Conservation (phyloP, 2,888 invertebrate genomes). For the Lepetodrilus schrolli region DNA sequence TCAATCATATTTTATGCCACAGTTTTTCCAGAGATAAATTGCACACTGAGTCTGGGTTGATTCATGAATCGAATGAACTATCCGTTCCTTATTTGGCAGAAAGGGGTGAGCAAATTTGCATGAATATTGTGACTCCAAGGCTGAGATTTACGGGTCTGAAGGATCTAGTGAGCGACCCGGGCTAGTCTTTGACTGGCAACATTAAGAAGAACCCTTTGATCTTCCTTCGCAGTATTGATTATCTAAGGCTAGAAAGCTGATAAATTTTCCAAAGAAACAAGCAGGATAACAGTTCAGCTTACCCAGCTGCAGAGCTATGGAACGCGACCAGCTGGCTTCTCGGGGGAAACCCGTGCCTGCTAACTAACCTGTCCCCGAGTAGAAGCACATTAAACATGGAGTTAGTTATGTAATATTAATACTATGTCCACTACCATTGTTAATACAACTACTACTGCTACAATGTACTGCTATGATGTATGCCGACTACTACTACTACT, state of each 20-base stretch:
- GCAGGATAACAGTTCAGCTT: not conserved
- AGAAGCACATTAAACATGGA: too few species aligned
- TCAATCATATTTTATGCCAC: conserved; percentile 24
- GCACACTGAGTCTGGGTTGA: not conserved
- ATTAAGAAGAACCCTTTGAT: conserved; percentile 15
- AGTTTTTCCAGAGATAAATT: conserved; percentile 18
- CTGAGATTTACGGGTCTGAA: not conserved
- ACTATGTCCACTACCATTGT: too few species aligned
- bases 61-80: not conserved
- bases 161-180: conserved; percentile 12
- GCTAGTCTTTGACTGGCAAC: conserved; percentile 17
- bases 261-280: conserved; percentile 25
- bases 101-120: conserved; percentile 5
- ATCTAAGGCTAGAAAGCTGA: conserved; percentile 1
- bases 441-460: too few species aligned
- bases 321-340: not conserved
- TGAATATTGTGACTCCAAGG: conserved; percentile 9
- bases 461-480: too few species aligned
- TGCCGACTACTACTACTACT: too few species aligned
- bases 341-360: too few species aligned
- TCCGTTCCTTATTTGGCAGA: not conserved
- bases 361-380: too few species aligned
- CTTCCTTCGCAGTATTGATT: conserved; percentile 6
- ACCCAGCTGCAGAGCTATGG: not conserved
- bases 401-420: too few species aligned